Conservation (phyloP, 2,888 invertebrate genomes). For the Drosophila conformis region DNA sequence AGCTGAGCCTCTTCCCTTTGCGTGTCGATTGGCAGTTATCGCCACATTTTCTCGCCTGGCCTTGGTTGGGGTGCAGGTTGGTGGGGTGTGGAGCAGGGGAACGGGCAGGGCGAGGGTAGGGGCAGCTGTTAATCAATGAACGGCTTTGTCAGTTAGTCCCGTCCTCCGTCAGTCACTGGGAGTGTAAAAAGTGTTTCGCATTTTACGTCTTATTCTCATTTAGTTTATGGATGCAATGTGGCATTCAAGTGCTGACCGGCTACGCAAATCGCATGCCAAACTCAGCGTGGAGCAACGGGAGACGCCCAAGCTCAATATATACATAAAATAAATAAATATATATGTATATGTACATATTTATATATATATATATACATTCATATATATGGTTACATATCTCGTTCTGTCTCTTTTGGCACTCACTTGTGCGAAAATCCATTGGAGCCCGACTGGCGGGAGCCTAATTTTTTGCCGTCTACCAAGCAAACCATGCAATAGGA, state of each 20-base stretch:
- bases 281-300: conserved; percentile 56
- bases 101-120: conserved; percentile 30
- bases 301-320: conserved; percentile 57
- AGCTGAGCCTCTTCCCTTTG: conserved; percentile 16
- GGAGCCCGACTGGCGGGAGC: conserved; percentile 87
- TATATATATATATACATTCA: not conserved
- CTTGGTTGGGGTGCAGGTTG: conserved; percentile 45
- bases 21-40: conserved; percentile 76
- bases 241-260: conserved; percentile 56
- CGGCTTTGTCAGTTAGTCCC: conserved; percentile 56
- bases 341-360: conserved; percentile 11
- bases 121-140: conserved; percentile 68
- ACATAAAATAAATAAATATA: conserved; percentile 14
- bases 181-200: conserved; percentile 47
- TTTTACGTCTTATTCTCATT: conserved; percentile 59
- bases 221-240: conserved; percentile 71
- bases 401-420: conserved; percentile 76
- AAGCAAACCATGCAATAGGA: conserved; percentile 13
- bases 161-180: conserved; percentile 14
- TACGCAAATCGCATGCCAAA: conserved; percentile 67
- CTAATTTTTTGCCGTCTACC: conserved; percentile 73
- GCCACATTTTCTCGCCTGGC: conserved; percentile 65
- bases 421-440: conserved; percentile 77
- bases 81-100: conserved; percentile 10
- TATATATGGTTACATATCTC: conserved; percentile 11